Conservation (phyloP, 1,140 invertebrate genomes). For the Drosophila tropicalis region DNA sequence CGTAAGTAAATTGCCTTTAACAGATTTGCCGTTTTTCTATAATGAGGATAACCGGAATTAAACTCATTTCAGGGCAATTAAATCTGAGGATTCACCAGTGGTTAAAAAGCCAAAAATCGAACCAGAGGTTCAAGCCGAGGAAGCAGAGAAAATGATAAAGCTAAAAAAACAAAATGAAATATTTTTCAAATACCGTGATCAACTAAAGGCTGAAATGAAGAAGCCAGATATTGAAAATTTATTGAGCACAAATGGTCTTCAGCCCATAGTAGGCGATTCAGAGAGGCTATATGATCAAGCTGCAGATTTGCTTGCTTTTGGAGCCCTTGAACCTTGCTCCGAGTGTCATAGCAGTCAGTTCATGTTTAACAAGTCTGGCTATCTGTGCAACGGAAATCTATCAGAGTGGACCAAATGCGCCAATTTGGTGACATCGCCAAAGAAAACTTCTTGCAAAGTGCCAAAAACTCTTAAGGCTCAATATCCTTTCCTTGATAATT, state of each 20-base stretch:
- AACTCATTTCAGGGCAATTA: slow-evolving; percentile 83
- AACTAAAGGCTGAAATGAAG: slow-evolving; percentile 84
- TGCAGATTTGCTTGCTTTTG: slow-evolving; percentile 94
- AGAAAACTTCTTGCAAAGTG: slow-evolving; percentile 89
- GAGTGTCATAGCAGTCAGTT: slow-evolving; percentile 92
- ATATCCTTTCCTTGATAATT: slow-evolving; percentile 87
- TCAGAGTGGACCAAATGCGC: slow-evolving; percentile 96
- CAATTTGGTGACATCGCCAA: slow-evolving; percentile 89
- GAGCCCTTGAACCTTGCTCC: slow-evolving; percentile 90
- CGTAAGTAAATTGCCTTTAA: slow-evolving; percentile 54
- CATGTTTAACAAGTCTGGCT: slow-evolving; percentile 89
- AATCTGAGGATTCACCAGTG: slow-evolving; percentile 85
- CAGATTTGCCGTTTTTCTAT: too few species aligned
- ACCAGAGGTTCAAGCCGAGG: slow-evolving; percentile 84
- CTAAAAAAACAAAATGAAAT: slow-evolving; percentile 91
- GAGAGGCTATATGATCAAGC: slow-evolving; percentile 90
- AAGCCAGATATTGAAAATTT: slow-evolving; percentile 87
- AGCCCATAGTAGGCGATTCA: slow-evolving; percentile 86
- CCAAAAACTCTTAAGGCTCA: slow-evolving; percentile 87
- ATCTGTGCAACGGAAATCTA: slow-evolving; percentile 91
- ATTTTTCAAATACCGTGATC: slow-evolving; percentile 88
- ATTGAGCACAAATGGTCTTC: slow-evolving; percentile 90
- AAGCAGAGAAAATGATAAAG: slow-evolving; percentile 84
- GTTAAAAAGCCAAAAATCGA: slow-evolving; percentile 89
- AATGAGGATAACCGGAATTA: too few species aligned